Conservation (phyloP, 2,888 invertebrate species). For the Papilio protenor region DNA sequence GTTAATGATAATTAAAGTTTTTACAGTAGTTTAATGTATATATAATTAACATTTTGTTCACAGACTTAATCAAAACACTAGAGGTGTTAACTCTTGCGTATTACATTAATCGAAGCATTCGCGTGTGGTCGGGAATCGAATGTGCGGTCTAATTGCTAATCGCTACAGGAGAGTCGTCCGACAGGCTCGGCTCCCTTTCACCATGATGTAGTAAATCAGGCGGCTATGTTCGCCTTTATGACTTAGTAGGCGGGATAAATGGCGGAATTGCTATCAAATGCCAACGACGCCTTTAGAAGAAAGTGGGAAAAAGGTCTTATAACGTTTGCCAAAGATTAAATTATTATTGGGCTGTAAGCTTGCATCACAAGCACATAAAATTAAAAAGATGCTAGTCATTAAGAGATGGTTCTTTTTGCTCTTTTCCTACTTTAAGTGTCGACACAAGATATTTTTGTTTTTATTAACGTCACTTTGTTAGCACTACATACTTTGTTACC, state of each 20-base stretch:
- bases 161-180: slow-evolving; percentile 58
- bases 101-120: slow-evolving; percentile 3
- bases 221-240: slow-evolving; percentile 47
- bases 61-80: not conserved
- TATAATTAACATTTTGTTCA: not conserved
- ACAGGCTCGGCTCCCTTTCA: slow-evolving; percentile 65
- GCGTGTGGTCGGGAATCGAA: slow-evolving; percentile 48
- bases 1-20: not conserved
- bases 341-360: not conserved
- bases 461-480: not conserved
- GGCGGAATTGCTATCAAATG: slow-evolving; percentile 46
- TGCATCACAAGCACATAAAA: not conserved
- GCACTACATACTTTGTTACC: too few species aligned
- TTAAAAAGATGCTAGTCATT: not conserved
- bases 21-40: not conserved
- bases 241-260: slow-evolving; percentile 48
- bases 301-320: slow-evolving; percentile 3
- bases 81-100: not conserved
- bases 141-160: slow-evolving; percentile 56
- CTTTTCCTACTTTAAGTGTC: not conserved
- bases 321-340: not conserved
- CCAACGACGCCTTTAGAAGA: slow-evolving; percentile 25
- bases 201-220: slow-evolving; percentile 60
- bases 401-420: not conserved
- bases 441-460: not conserved